A percentile compares a stretch with the other conserved stretches of the same genome.
phyloP scores from a whole-genome alignment of 2,113 vertebrate species.

The Ardeotis arabs region DNA sequence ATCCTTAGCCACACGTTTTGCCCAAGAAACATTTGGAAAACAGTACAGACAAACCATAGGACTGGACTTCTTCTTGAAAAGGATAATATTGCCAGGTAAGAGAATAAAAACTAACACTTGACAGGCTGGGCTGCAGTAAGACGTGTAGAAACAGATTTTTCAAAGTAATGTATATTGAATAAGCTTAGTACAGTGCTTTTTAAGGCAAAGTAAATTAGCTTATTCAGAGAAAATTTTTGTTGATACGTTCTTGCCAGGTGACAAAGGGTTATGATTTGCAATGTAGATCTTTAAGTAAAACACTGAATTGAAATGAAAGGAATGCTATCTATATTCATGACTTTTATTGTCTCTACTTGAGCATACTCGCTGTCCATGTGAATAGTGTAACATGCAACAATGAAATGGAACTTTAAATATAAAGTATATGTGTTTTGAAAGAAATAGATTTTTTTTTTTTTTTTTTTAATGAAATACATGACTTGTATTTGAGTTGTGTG shows the following conservation, averaged over 20 bases:
- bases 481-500: slow-evolving; percentile 64
- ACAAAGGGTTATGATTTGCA: not conserved
- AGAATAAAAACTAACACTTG: slow-evolving; percentile 31
- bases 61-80: slow-evolving; percentile 99
- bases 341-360: not conserved
- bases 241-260: not conserved
- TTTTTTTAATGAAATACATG: slow-evolving; percentile 58
- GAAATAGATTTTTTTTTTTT: not conserved
- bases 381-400: not conserved
- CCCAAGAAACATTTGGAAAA: slow-evolving; percentile 98
- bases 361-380: not conserved
- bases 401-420: not conserved
- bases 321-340: not conserved
- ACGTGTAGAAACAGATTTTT: not conserved
- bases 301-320: not conserved
- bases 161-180: not conserved
- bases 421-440: slow-evolving; percentile 52
- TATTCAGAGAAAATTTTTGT: not conserved
- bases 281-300: not conserved
- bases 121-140: not conserved
- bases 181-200: not conserved
- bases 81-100: slow-evolving; percentile 97
- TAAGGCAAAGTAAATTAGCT: not conserved
- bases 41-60: slow-evolving; percentile 99
- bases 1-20: slow-evolving; percentile 93